Conservation (phyloP, 2,888 invertebrate species). For the Carcina quercana region DNA sequence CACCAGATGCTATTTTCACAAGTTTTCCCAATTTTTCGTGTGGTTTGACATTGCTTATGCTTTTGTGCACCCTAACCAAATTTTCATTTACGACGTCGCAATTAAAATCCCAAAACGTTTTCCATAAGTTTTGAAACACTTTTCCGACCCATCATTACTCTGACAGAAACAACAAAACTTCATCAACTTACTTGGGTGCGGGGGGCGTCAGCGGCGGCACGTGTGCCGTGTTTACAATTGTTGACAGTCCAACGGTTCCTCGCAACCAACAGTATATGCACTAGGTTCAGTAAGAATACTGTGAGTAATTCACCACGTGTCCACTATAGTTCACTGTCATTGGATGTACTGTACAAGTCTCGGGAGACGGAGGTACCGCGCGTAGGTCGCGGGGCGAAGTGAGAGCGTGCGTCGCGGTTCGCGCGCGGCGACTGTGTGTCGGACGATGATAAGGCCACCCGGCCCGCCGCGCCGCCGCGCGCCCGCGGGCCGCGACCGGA, state of each 20-base stretch:
- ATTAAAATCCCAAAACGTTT: too few species aligned
- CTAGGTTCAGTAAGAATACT: constrained; percentile 37
- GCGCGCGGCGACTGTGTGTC: constrained; percentile 64
- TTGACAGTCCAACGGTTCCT: constrained; percentile 51
- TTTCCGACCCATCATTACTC: constrained; percentile 2
- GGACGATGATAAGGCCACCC: constrained; percentile 65
- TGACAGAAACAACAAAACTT: constrained; percentile 10
- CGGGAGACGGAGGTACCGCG: constrained; percentile 8
- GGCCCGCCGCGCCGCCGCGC: constrained; percentile 31
- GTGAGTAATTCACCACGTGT: constrained; percentile 54
- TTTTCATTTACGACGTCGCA: too few species aligned
- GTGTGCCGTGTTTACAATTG: constrained; percentile 64
- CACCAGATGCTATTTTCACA: too few species aligned
- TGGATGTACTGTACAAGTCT: constrained; percentile 35
- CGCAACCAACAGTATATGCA: constrained; percentile 33
- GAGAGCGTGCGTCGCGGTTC: constrained; percentile 23
- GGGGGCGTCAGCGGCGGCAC: too few species aligned
- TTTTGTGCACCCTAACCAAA: too few species aligned
- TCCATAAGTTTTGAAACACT: too few species aligned
- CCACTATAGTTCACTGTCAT: constrained; percentile 22
- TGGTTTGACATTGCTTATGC: too few species aligned
- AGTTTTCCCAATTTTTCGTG: too few species aligned
- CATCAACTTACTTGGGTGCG: constrained; percentile 60
- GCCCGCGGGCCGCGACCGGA: constrained; percentile 44
- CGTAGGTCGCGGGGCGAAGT: not conserved